These are phyloP conservation scores for Scopus umbretta DNA, from an alignment of 2,113 vertebrate genomes.

Conservation along the genomic window DNA sequence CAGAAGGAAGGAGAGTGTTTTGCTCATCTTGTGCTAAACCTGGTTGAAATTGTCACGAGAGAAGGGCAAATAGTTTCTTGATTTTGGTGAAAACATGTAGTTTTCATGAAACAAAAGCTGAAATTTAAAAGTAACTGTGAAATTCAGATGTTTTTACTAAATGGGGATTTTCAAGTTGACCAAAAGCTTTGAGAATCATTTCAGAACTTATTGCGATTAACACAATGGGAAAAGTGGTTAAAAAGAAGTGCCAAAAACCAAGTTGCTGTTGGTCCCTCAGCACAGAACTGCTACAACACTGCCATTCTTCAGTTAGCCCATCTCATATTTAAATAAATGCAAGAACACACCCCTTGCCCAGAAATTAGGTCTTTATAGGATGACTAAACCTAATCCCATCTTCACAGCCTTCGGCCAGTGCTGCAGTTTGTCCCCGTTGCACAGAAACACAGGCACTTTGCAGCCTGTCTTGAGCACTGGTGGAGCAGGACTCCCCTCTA, in stretches of 20 bases:
- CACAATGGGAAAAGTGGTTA: not conserved
- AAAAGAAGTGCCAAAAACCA: not conserved
- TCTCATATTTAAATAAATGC: not conserved
- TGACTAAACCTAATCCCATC: not conserved
- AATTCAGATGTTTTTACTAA: not conserved
- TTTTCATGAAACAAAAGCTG: not conserved
- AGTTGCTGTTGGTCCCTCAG: not conserved
- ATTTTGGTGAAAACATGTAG: not conserved
- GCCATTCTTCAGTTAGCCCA: not conserved
- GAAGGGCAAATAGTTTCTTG: not conserved
- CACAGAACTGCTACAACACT: not conserved
- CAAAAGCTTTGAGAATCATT: not conserved
- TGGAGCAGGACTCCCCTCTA: not conserved
- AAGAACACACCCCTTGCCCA: not conserved
- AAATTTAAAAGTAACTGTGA: not conserved
- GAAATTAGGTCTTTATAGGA: not conserved
- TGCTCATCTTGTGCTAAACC: not conserved
- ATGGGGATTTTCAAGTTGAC: not conserved
- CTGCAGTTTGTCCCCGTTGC: fast-evolving
- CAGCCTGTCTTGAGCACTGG: not conserved
- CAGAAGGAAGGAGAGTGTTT: not conserved
- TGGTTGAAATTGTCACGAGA: not conserved
- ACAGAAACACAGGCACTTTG: fast-evolving
- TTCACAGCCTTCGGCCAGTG: not conserved
- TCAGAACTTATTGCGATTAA: not conserved